These are phyloP conservation scores for Lamellibrachia columna DNA, from an alignment of 2,888 invertebrate species.

Conservation along the genomic window DNA sequence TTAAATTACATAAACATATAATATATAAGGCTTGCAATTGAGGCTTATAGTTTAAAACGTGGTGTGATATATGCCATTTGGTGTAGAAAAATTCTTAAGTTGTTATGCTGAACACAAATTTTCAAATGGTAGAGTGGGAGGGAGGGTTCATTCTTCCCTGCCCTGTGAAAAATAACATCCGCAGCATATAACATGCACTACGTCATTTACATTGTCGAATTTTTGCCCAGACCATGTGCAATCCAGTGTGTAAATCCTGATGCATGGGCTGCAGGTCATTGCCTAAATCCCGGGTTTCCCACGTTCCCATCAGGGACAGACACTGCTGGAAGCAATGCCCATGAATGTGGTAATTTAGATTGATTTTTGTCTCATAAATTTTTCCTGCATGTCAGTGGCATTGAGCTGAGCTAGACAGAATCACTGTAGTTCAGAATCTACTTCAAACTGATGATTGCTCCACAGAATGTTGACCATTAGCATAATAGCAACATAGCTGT, in stretches of 20 bases:
- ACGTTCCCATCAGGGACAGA: not conserved
- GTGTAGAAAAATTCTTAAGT: too few relatives aligned
- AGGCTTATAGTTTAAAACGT: too few relatives aligned
- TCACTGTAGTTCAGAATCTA: not conserved
- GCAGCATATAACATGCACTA: not conserved
- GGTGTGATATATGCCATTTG: too few relatives aligned
- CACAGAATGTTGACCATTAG: not conserved
- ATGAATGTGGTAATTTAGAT: not conserved
- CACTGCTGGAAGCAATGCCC: not conserved
- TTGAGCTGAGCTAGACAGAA: not conserved
- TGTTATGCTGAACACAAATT: not conserved
- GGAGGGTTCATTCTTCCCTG: not conserved
- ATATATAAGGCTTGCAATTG: too few relatives aligned
- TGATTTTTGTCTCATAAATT: not conserved
- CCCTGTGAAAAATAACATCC: too few relatives aligned
- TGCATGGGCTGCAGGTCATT: not conserved
- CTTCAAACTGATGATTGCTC: not conserved
- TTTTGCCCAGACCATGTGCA: too few relatives aligned
- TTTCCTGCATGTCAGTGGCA: not conserved
- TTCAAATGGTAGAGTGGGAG: not conserved
- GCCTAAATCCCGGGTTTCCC: not conserved
- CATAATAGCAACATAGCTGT: not conserved
- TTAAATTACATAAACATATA: too few relatives aligned
- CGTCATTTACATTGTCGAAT: not conserved
- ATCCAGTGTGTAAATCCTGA: not conserved